phyloP scores from a whole-genome alignment of 1,140 invertebrate species.

The Drosophila prosaltans region DNA sequence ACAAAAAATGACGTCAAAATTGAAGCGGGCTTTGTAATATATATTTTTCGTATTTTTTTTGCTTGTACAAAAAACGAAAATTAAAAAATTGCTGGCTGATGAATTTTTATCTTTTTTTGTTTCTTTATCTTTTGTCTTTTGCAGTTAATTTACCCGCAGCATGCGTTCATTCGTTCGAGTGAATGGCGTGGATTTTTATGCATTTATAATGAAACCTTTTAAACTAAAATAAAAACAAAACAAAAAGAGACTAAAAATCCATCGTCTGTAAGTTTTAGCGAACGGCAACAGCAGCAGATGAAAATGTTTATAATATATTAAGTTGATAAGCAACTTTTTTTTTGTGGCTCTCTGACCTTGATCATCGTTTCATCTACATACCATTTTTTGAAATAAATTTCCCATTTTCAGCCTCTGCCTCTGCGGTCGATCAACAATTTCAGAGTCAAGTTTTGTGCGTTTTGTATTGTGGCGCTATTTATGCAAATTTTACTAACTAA shows the following conservation, averaged over 20 bases:
- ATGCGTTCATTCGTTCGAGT: conserved; percentile 44
- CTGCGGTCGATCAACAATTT: too few species aligned
- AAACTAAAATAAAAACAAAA: conserved; percentile 31
- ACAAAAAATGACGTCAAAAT: conserved; percentile 60
- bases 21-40: conserved; percentile 57
- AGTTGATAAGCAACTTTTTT: conserved; percentile 72
- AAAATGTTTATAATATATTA: conserved; percentile 46
- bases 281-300: conserved; percentile 30
- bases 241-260: conserved; percentile 27
- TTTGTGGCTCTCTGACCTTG: conserved; percentile 62
- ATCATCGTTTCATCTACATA: conserved; percentile 17
- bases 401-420: conserved; percentile 43
- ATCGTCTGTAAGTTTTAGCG: conserved; percentile 39
- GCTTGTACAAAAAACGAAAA: conserved; percentile 31
- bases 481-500: conserved; percentile 53
- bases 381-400: conserved; percentile 48
- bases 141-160: conserved; percentile 28
- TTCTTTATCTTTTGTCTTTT: conserved; percentile 22
- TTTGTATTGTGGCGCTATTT: conserved; percentile 15
- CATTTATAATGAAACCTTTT: conserved; percentile 77
- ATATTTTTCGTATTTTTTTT: conserved; percentile 24
- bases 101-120: conserved; percentile 21
- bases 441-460: conserved; percentile 35
- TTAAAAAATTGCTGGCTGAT: conserved; percentile 33
- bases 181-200: conserved; percentile 64